Evolutionary conservation across 2,113 vertebrate genomes (phyloP).

Genomic region (Myocastor coypus): DNA sequence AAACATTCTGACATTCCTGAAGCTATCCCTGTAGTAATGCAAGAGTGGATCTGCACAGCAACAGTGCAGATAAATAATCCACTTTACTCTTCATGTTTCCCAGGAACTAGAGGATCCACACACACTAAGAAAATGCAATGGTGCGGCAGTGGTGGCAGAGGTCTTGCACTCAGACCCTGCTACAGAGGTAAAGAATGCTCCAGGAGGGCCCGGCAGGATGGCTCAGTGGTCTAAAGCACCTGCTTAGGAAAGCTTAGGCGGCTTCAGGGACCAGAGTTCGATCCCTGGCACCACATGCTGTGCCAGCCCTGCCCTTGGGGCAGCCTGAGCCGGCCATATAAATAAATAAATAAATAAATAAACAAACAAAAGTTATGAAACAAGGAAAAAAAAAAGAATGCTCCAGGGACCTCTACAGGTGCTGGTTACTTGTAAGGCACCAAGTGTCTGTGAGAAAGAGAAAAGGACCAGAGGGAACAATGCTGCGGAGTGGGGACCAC

Average conservation of each 20-base stretch:
- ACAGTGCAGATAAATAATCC: slow-evolving; percentile 39
- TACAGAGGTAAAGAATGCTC: background rate
- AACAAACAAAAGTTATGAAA: no score
- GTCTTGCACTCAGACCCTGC: background rate
- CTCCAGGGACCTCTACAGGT: background rate
- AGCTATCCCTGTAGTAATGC: slow-evolving; percentile 29
- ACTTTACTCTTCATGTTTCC: slow-evolving; percentile 58
- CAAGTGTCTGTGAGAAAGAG: background rate
- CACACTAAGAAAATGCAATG: slow-evolving; percentile 50
- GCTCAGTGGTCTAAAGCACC: no score
- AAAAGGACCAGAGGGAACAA: background rate
- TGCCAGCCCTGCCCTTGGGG: no score
- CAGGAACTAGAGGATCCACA: slow-evolving; percentile 15
- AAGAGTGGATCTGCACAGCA: background rate
- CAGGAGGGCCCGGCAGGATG: no score
- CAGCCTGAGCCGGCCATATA: no score
- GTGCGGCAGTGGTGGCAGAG: background rate
- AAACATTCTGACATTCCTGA: background rate
- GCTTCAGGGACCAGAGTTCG: no score
- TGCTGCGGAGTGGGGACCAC: no score
- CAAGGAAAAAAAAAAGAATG: no score
- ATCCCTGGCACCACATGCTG: no score
- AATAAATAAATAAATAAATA: no score
- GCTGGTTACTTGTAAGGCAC: background rate
- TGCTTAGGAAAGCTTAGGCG: no score